A percentile compares a stretch with the other conserved stretches of the same genome.
Conservation (phyloP, 53 echinoderm and acorn worm species). For the Glandiceps talaboti region DNA sequence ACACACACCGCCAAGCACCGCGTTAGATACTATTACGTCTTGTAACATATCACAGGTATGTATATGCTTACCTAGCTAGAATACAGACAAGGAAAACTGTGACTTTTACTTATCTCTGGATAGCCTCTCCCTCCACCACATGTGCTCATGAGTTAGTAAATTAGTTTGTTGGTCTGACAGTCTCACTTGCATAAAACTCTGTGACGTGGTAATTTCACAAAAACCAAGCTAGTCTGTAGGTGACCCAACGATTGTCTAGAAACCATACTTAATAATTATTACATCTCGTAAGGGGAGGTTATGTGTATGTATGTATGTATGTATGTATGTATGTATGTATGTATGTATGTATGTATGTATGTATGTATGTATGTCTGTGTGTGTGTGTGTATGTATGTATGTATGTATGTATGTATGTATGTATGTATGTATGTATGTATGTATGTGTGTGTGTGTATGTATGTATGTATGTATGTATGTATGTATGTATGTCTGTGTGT, state of each 20-base stretch:
- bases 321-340: not conserved
- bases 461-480: no score
- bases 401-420: not conserved
- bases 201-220: not conserved
- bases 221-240: not conserved
- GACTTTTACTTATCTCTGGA: no score
- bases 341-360: not conserved
- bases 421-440: not conserved
- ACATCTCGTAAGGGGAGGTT: not conserved
- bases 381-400: not conserved
- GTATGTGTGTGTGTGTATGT: not conserved
- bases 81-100: no score
- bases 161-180: no score
- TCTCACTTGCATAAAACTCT: no score
- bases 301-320: not conserved
- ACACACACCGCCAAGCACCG: no score
- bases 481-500: no score
- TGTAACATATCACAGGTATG: no score
- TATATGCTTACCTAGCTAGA: no score
- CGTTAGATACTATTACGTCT: no score
- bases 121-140: no score
- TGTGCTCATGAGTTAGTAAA: no score
- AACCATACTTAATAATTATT: not conserved
- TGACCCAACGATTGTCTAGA: not conserved
- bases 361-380: not conserved